phyloP scores from a whole-genome alignment of 2,888 invertebrate genomes.

The Rutpela maculata region DNA sequence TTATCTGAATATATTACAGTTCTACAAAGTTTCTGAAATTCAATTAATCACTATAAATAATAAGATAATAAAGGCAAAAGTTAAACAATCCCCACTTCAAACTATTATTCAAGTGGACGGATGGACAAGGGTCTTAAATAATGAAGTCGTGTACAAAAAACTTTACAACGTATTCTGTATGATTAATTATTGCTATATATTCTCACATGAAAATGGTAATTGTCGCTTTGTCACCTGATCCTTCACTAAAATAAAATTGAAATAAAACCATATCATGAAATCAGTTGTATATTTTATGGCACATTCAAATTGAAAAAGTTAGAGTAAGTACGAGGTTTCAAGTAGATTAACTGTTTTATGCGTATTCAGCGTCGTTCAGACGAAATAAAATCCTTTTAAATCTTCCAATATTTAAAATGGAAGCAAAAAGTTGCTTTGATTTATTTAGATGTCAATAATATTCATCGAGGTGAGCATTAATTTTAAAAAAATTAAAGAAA shows the following conservation, averaged over 20 bases:
- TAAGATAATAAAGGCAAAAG: slow-evolving; percentile 11
- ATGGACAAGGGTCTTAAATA: slow-evolving; percentile 30
- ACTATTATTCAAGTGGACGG: slow-evolving; percentile 18
- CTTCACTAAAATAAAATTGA: neutral
- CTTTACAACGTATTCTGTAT: neutral
- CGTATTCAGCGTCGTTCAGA: too few species aligned
- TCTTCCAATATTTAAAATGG: too few species aligned
- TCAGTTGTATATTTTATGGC: too few species aligned
- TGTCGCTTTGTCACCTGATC: slow-evolving; percentile 23
- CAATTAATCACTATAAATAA: slow-evolving; percentile 7
- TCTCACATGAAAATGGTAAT: neutral
- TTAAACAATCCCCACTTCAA: neutral
- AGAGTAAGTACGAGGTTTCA: too few species aligned
- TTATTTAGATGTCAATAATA: too few species aligned
- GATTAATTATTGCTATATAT: slow-evolving; percentile 23
- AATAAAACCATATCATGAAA: too few species aligned
- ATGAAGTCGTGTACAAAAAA: slow-evolving; percentile 25
- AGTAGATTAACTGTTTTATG: too few species aligned
- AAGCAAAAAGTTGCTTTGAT: too few species aligned
- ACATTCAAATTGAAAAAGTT: too few species aligned
- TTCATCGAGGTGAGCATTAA: too few species aligned
- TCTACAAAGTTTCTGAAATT: neutral
- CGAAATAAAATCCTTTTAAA: too few species aligned
- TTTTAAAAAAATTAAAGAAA: too few species aligned
- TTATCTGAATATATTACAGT: neutral